phyloP scores from a whole-genome alignment of 1,140 invertebrate species.

The Ostrea denselamellosa region DNA sequence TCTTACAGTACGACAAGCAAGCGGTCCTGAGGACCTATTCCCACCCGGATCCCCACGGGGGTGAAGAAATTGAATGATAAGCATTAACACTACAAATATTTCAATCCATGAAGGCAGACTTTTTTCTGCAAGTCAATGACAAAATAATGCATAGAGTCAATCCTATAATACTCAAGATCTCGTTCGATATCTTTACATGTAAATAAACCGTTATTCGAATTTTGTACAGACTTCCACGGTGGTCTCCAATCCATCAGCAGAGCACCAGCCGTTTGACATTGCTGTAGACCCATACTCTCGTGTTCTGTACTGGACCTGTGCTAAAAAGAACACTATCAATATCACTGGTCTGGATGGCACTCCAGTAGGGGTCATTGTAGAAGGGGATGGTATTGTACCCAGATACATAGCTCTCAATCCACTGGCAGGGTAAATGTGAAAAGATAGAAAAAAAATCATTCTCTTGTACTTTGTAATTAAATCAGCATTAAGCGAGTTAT shows the following conservation, averaged over 20 bases:
- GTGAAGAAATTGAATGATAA: no score
- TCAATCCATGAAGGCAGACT: no score
- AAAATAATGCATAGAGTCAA: no score
- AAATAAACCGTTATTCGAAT: no score
- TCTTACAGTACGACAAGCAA: no score
- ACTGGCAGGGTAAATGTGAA: constrained; percentile 82
- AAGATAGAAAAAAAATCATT: background rate
- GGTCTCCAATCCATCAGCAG: constrained; percentile 79
- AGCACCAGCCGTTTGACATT: constrained; percentile 86
- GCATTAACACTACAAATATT: no score
- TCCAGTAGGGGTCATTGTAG: constrained; percentile 86
- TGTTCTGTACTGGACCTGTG: constrained; percentile 92
- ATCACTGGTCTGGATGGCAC: constrained; percentile 87
- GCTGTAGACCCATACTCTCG: constrained; percentile 91
- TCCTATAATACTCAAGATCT: no score
- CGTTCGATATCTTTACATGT: no score
- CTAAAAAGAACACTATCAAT: constrained; percentile 91
- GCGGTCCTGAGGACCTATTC: no score
- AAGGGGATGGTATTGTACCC: constrained; percentile 86
- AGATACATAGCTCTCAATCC: constrained; percentile 90
- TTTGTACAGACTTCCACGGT: constrained; percentile 83
- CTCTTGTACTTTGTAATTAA: background rate
- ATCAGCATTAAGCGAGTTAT: no score
- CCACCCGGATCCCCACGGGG: no score
- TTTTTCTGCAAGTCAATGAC: no score